These are phyloP conservation scores for Epinotia brunnichana DNA, from an alignment of 2,888 invertebrate genomes.

Conservation along the genomic window DNA sequence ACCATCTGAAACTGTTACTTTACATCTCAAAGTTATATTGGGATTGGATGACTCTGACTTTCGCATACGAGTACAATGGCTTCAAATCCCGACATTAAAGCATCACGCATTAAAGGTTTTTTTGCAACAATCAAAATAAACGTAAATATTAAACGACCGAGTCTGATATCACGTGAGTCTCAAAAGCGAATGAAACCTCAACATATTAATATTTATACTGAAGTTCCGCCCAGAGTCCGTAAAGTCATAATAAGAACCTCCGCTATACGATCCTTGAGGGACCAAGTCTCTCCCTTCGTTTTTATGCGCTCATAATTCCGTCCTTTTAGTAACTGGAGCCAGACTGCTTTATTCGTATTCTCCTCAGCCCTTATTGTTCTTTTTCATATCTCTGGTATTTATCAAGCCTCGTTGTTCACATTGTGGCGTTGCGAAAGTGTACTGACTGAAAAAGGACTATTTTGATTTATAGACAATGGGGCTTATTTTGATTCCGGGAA, in stretches of 20 bases:
- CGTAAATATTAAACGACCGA: too few species aligned
- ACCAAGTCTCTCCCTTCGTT: conserved; percentile 52
- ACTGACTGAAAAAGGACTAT: conserved; percentile 37
- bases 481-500: conserved; percentile 32
- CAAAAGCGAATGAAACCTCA: conserved; percentile 20
- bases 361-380: conserved; percentile 65
- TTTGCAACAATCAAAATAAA: background rate
- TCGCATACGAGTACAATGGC: too few species aligned
- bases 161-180: background rate
- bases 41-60: too few species aligned
- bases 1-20: too few species aligned
- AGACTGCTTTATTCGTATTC: conserved; percentile 65
- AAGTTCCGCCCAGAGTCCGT: conserved; percentile 22
- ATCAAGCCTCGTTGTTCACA: conserved; percentile 59
- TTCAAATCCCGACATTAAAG: background rate
- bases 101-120: background rate
- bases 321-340: conserved; percentile 58
- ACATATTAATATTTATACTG: conserved; percentile 33
- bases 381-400: conserved; percentile 65
- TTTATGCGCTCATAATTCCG: conserved; percentile 66
- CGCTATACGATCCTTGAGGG: conserved; percentile 35
- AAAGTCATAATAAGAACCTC: conserved; percentile 41
- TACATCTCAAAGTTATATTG: too few species aligned
- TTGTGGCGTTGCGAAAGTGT: conserved; percentile 47
- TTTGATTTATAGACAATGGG: conserved; percentile 39